A percentile compares a stretch with the other conserved stretches of the same genome.
These are phyloP conservation scores for Caenorhabditis virilis DNA, from an alignment of 2,888 invertebrate species.

Conservation along the genomic window DNA sequence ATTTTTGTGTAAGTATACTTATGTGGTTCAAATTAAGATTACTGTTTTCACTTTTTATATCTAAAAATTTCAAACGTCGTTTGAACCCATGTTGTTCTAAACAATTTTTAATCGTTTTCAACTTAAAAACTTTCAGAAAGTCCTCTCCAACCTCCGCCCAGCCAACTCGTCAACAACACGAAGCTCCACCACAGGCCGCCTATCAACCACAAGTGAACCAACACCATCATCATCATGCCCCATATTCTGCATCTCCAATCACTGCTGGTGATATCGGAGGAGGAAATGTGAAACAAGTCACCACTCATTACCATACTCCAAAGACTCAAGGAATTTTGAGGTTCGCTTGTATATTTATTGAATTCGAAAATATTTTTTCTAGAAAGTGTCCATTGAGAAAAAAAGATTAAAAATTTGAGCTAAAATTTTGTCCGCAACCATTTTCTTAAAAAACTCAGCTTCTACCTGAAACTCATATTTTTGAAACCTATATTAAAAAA, in stretches of 20 bases:
- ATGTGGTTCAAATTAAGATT: neutral
- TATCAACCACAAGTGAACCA: constrained; percentile 55
- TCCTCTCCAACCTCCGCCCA: constrained; percentile 55
- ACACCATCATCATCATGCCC: no score
- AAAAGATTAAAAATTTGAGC: no score
- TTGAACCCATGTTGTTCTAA: neutral
- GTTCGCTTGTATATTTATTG: no score
- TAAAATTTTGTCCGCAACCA: no score
- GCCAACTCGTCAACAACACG: constrained; percentile 30
- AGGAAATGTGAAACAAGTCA: no score
- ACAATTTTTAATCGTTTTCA: no score
- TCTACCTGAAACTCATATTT: no score
- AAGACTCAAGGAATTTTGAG: constrained; percentile 52
- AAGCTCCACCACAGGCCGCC: constrained; percentile 44
- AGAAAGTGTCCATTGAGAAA: no score
- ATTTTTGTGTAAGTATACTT: constrained; percentile 48
- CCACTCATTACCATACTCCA: constrained; percentile 45
- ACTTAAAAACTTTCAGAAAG: constrained; percentile 37
- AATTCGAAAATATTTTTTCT: no score
- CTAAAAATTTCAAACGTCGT: neutral
- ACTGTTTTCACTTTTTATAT: neutral
- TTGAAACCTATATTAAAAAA: no score
- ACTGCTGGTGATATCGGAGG: constrained; percentile 15
- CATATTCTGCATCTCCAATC: constrained; percentile 33
- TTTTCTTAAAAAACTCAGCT: no score